Conservation (phyloP, 2,797 vertebrate genomes). For the Protonibea diacanthus region DNA sequence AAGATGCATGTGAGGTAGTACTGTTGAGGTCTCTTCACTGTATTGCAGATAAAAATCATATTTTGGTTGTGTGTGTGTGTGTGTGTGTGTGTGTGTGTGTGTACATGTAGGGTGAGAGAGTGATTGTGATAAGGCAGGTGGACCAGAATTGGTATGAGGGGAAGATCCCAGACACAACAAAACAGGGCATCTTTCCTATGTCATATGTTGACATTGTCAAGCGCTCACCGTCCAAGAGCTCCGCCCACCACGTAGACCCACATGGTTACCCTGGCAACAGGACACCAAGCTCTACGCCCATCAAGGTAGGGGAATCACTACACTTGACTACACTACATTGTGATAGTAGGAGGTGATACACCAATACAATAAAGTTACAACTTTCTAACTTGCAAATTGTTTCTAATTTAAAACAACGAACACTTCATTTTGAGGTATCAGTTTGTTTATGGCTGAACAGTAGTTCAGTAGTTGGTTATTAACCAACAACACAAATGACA, state of each 20-base stretch:
- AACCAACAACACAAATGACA: neutral
- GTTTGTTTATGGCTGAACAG: neutral
- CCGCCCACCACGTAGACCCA: conserved; percentile 87
- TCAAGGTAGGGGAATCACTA: conserved; percentile 86
- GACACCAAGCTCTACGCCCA: conserved; percentile 87
- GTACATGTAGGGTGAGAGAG: conserved; percentile 90
- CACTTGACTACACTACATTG: neutral
- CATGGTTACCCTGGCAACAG: conserved; percentile 89
- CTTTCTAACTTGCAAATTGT: neutral
- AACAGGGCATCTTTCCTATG: conserved; percentile 98
- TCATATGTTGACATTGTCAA: conserved; percentile 95
- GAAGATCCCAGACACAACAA: conserved; percentile 93
- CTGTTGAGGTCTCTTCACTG: neutral
- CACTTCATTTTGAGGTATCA: neutral
- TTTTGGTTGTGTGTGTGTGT: conserved; percentile 23
- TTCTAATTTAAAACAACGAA: neutral
- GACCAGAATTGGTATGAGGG: conserved; percentile 99
- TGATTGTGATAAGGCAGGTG: conserved; percentile 94
- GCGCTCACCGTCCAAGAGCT: conserved; percentile 89
- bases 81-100: conserved; percentile 3
- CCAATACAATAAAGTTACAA: neutral
- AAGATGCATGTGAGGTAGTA: neutral
- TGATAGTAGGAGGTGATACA: neutral
- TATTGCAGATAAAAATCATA: neutral
- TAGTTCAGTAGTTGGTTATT: neutral